phyloP scores from a whole-genome alignment of 2,113 vertebrate species.

The Microcebus murinus region DNA sequence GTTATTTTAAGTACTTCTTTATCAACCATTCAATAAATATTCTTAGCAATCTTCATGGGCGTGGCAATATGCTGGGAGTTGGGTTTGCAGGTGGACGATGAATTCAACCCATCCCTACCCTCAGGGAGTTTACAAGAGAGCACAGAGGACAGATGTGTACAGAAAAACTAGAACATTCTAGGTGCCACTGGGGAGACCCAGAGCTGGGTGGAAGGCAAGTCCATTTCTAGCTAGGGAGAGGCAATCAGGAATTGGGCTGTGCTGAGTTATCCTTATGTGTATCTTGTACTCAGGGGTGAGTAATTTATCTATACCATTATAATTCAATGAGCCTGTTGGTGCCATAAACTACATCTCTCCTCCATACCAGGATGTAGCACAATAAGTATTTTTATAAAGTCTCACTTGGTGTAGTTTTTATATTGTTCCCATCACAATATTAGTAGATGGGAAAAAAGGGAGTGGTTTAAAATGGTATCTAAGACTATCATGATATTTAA shows the following conservation, averaged over 20 bases:
- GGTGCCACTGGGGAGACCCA: rapidly evolving
- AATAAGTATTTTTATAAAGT: not conserved
- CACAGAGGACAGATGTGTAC: not conserved
- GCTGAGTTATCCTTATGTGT: not conserved
- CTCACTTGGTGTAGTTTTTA: not conserved
- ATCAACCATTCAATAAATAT: conserved; percentile 46
- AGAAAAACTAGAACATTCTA: not conserved
- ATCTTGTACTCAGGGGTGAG: not conserved
- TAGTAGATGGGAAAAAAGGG: not conserved
- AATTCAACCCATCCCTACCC: not conserved
- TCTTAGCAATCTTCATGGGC: conserved; percentile 20
- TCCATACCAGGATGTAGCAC: not conserved
- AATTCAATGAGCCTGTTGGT: not conserved
- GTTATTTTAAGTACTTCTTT: conserved; percentile 17
- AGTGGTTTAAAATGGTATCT: not conserved
- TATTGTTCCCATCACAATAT: not conserved
- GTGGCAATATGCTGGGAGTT: not conserved
- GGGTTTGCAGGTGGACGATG: not conserved
- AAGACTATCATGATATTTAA: not conserved
- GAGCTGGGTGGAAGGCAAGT: not conserved
- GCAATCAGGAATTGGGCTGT: not conserved
- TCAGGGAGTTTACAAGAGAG: not conserved
- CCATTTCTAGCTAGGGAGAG: not conserved
- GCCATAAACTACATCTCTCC: not conserved
- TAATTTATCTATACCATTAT: not conserved